Conservation (phyloP, 2,113 vertebrate species). For the Phycodurus eques region DNA sequence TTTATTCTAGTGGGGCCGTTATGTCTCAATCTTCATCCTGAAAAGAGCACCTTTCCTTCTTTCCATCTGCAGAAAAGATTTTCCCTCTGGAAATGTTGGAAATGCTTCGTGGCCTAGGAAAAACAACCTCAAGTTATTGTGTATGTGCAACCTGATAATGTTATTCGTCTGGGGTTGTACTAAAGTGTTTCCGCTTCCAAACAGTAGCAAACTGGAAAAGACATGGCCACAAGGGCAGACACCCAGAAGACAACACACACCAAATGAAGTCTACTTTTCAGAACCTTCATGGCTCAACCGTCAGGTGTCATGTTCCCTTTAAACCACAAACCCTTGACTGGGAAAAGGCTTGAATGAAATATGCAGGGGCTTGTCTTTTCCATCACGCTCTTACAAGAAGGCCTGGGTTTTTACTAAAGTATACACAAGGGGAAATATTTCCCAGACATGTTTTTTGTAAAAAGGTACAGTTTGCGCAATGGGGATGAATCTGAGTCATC, state of each 20-base stretch:
- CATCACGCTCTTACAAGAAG: constrained; percentile 33
- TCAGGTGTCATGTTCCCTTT: constrained; percentile 62
- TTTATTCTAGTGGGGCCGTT: constrained; percentile 40
- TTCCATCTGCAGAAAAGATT: constrained; percentile 58
- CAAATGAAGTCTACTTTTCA: constrained; percentile 36
- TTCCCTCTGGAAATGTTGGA: constrained; percentile 57
- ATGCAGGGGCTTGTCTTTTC: constrained; percentile 42
- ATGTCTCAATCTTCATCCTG: constrained; percentile 47
- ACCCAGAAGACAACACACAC: constrained; percentile 36
- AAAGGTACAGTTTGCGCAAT: constrained; percentile 45
- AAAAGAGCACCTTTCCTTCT: constrained; percentile 60
- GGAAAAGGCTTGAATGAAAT: constrained; percentile 53
- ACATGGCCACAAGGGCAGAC: constrained; percentile 53
- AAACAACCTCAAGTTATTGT: constrained; percentile 64
- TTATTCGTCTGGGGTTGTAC: constrained; percentile 55
- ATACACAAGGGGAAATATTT: constrained; percentile 63
- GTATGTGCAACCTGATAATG: constrained; percentile 59
- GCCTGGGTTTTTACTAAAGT: constrained; percentile 48
- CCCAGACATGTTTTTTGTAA: constrained; percentile 56
- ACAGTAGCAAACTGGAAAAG: constrained; percentile 58
- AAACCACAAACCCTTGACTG: constrained; percentile 38
- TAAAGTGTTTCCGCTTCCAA: constrained; percentile 52
- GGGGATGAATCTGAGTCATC: constrained; percentile 68
- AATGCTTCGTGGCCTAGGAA: constrained; percentile 57
- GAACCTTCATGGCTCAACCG: constrained; percentile 29